Conservation (phyloP, 2,888 invertebrate species). For the Hesperia comma region DNA sequence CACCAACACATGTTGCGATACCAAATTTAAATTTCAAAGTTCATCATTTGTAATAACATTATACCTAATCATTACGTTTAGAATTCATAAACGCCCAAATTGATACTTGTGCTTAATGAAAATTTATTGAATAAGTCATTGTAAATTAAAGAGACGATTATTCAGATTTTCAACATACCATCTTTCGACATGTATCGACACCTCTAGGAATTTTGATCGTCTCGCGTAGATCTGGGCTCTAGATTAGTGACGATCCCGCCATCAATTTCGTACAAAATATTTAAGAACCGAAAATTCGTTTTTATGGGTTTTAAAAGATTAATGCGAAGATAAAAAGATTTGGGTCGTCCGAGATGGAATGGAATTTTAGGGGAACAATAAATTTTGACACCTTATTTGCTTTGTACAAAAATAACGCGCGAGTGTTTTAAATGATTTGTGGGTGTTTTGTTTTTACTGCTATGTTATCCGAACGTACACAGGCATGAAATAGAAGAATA, state of each 20-base stretch:
- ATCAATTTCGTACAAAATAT: slow-evolving; percentile 82
- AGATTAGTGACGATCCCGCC: slow-evolving; percentile 74
- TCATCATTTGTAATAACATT: slow-evolving; percentile 34
- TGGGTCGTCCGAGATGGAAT: slow-evolving; percentile 64
- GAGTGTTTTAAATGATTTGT: slow-evolving; percentile 47
- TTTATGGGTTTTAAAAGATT: slow-evolving; percentile 78
- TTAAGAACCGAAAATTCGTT: slow-evolving; percentile 79
- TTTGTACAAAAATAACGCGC: slow-evolving; percentile 44
- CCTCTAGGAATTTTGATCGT: slow-evolving; percentile 81
- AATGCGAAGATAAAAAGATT: slow-evolving; percentile 77
- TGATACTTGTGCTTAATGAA: slow-evolving; percentile 38
- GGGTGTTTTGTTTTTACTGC: slow-evolving; percentile 42
- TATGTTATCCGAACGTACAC: slow-evolving; percentile 1
- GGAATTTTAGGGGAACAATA: slow-evolving; percentile 69
- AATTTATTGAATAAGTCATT: slow-evolving; percentile 51
- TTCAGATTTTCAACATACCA: slow-evolving; percentile 61
- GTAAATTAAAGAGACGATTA: slow-evolving; percentile 55
- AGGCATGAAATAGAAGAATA: slow-evolving; percentile 31
- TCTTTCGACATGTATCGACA: slow-evolving; percentile 74
- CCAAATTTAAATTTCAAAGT: slow-evolving; percentile 42
- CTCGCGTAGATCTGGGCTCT: slow-evolving; percentile 65
- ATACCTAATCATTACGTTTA: slow-evolving; percentile 37
- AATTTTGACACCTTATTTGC: slow-evolving; percentile 69
- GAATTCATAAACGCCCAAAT: slow-evolving; percentile 40
- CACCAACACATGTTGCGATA: slow-evolving; percentile 33